Percentiles rank a stretch among this genome's conserved stretches.
Conservation (phyloP, 2,888 invertebrate species). For the Ectobius pallidus region DNA sequence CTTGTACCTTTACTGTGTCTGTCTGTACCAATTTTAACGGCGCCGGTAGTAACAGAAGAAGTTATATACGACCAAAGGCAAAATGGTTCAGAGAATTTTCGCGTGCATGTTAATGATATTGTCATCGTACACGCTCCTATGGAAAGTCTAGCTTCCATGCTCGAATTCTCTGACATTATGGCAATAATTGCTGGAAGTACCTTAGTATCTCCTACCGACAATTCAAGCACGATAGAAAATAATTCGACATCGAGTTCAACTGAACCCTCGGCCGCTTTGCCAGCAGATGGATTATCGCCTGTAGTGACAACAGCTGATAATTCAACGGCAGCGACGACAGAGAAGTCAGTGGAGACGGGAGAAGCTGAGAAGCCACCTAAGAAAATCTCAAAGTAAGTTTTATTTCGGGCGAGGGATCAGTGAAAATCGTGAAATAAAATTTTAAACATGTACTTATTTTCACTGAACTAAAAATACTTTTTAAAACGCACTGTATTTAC, state of each 20-base stretch:
- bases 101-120: conserved; percentile 72
- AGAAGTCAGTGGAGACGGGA: conserved; percentile 51
- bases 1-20: not conserved
- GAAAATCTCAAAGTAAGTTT: conserved; percentile 19
- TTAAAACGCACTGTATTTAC: too few species aligned
- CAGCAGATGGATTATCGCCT: too few species aligned
- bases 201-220: conserved; percentile 53
- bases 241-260: too few species aligned
- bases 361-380: not conserved
- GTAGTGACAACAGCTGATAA: conserved; percentile 15
- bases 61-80: conserved; percentile 72
- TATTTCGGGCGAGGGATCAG: too few species aligned
- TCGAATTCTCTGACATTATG: too few species aligned
- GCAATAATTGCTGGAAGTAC: too few species aligned
- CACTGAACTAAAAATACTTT: too few species aligned
- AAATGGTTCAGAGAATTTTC: conserved; percentile 76
- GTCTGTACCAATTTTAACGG: not conserved
- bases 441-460: too few species aligned
- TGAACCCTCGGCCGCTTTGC: too few species aligned
- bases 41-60: not conserved
- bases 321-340: conserved; percentile 48
- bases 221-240: too few species aligned
- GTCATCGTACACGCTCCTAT: conserved; percentile 69
- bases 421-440: too few species aligned
- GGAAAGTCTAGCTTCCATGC: conserved; percentile 58